These are phyloP conservation scores for Lipophrys pholis DNA, from an alignment of 2,113 vertebrate genomes.

Conservation along the genomic window DNA sequence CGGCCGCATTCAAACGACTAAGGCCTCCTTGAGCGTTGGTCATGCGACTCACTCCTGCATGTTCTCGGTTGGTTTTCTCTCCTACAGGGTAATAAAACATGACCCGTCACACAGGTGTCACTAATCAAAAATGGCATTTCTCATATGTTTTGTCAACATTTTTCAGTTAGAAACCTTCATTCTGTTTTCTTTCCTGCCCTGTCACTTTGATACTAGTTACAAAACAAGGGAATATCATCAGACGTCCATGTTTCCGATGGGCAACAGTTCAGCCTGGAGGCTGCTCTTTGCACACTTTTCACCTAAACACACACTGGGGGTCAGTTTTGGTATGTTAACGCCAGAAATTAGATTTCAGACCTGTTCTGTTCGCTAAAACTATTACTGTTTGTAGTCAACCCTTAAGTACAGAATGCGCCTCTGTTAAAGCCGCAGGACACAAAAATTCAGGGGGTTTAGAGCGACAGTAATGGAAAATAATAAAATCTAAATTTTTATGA, in stretches of 20 bases:
- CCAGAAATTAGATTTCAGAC: no score
- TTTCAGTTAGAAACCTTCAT: no score
- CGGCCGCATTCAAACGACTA: neutral
- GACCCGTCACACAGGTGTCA: slow-evolving; percentile 3
- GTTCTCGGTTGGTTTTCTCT: slow-evolving; percentile 14
- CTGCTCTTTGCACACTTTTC: slow-evolving; percentile 12
- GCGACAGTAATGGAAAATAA: no score
- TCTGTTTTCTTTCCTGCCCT: neutral
- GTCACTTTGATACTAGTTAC: slow-evolving; percentile 10
- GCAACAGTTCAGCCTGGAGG: neutral
- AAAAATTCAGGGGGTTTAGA: no score
- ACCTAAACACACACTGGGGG: neutral
- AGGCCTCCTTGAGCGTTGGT: slow-evolving; percentile 6
- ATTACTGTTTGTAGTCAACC: neutral
- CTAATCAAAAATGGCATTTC: neutral
- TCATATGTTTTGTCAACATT: neutral
- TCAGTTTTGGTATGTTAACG: neutral
- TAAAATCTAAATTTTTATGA: no score
- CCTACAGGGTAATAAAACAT: no score
- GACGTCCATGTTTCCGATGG: neutral
- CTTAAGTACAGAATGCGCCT: neutral
- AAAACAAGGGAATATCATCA: neutral
- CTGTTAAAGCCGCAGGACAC: no score
- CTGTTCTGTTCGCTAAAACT: neutral
- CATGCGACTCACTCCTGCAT: neutral